A percentile compares a stretch with the other conserved stretches of the same genome.
These are phyloP conservation scores for Gallinago nigripennis DNA, from an alignment of 2,797 vertebrate genomes.

Conservation along the genomic window DNA sequence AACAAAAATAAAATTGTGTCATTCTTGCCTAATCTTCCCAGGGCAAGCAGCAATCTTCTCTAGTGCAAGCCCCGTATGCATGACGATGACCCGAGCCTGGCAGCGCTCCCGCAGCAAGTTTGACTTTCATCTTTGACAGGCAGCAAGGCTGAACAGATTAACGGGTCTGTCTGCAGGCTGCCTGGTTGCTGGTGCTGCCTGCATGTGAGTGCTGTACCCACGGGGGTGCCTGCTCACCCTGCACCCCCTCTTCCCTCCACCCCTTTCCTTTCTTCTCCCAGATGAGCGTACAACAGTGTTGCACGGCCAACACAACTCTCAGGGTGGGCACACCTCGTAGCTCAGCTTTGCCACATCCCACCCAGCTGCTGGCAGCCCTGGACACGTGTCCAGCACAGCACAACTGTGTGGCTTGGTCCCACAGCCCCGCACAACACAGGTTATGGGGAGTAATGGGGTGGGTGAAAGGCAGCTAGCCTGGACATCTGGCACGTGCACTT, in stretches of 20 bases:
- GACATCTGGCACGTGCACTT: accelerated
- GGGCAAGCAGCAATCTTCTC: neutral
- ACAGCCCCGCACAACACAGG: neutral
- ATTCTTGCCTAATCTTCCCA: neutral
- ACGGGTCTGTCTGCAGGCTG: neutral
- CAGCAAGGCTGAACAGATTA: neutral
- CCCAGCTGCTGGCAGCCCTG: accelerated
- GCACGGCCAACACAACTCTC: accelerated
- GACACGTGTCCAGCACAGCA: accelerated
- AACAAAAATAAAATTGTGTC: neutral
- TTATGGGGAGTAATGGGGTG: neutral
- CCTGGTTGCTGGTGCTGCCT: neutral
- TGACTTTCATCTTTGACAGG: neutral
- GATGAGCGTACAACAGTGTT: accelerated
- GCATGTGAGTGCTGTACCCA: accelerated
- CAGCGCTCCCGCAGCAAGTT: neutral
- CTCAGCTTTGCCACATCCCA: neutral
- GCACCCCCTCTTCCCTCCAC: neutral
- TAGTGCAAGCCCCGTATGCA: accelerated
- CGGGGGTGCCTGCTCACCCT: neutral
- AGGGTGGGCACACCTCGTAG: neutral
- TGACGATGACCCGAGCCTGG: neutral
- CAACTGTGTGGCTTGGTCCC: neutral
- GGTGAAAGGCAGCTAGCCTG: neutral
- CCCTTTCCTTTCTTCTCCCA: neutral